Conservation (phyloP, 2,888 invertebrate genomes). For the Morpho helenor region DNA sequence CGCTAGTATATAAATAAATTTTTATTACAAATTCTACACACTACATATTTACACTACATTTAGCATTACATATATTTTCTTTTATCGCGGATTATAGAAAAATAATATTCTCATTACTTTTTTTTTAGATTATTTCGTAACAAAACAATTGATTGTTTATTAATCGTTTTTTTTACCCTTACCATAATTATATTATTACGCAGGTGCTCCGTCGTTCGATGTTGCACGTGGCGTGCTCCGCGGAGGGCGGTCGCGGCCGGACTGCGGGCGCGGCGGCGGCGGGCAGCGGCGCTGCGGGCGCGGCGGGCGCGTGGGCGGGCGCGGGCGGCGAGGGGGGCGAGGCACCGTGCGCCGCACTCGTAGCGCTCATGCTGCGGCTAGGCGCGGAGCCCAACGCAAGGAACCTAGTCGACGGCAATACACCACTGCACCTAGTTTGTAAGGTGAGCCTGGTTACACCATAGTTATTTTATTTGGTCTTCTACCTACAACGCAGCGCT, state of each 20-base stretch:
- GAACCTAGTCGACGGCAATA: conserved; percentile 89
- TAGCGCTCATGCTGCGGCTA: conserved; percentile 86
- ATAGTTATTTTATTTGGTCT: neutral
- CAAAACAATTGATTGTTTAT: too few relatives aligned
- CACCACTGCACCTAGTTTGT: conserved; percentile 91
- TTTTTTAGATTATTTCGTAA: too few relatives aligned
- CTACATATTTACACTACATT: too few relatives aligned
- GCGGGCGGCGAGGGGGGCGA: conserved; percentile 66
- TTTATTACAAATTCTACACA: too few relatives aligned
- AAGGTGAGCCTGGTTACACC: conserved; percentile 65
- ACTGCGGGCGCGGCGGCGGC: conserved; percentile 83
- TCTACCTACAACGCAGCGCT: conserved; percentile 57
- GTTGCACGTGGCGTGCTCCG: conserved; percentile 91
- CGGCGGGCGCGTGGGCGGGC: conserved; percentile 81
- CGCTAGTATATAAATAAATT: too few relatives aligned
- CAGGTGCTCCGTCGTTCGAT: conserved; percentile 83
- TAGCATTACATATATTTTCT: too few relatives aligned
- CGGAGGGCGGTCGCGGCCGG: conserved; percentile 82
- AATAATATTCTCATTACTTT: too few relatives aligned
- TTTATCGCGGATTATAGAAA: too few relatives aligned
- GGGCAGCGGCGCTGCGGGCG: conserved; percentile 82
- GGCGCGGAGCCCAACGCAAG: conserved; percentile 89
- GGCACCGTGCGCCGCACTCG: conserved; percentile 69
- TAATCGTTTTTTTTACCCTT: too few relatives aligned
- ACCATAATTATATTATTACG: too few relatives aligned